phyloP scores from a whole-genome alignment of 30 jellyfish, hydroid and myxozoan species.

The Aurelia sp. region DNA sequence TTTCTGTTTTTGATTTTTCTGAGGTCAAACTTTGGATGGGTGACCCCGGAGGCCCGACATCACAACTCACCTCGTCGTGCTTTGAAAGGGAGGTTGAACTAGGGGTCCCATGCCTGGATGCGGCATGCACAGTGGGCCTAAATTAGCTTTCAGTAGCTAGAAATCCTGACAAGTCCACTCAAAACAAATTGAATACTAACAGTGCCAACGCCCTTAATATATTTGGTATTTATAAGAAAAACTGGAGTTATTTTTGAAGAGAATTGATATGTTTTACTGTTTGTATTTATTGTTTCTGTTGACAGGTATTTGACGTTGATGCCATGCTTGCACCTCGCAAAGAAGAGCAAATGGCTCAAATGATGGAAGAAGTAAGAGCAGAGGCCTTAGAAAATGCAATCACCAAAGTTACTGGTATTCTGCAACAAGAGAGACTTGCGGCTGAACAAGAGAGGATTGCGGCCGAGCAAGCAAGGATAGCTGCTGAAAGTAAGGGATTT shows the following conservation, averaged over 20 bases:
- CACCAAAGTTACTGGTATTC: conserved; percentile 55
- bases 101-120: too few relatives aligned
- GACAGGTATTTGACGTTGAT: conserved; percentile 69
- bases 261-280: neutral
- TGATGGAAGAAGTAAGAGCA: conserved; percentile 54
- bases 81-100: too few relatives aligned
- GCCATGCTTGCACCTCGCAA: conserved; percentile 60
- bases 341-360: conserved; percentile 35
- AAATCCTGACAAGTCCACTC: too few relatives aligned
- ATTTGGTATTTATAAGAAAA: too few relatives aligned
- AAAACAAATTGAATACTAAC: too few relatives aligned
- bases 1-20: too few relatives aligned
- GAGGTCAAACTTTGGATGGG: too few relatives aligned
- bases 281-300: neutral
- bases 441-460: conserved; percentile 67
- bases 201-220: too few relatives aligned
- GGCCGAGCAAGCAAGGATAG: conserved; percentile 55
- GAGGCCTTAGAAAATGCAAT: conserved; percentile 71
- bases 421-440: conserved; percentile 67
- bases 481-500: conserved; percentile 23
- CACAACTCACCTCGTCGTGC: too few relatives aligned
- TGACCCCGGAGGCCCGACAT: too few relatives aligned
- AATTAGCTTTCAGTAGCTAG: too few relatives aligned
- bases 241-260: neutral
- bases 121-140: too few relatives aligned